Evolutionary conservation across 2,797 vertebrate genomes (phyloP).

Genomic region (Streptopelia turtur): DNA sequence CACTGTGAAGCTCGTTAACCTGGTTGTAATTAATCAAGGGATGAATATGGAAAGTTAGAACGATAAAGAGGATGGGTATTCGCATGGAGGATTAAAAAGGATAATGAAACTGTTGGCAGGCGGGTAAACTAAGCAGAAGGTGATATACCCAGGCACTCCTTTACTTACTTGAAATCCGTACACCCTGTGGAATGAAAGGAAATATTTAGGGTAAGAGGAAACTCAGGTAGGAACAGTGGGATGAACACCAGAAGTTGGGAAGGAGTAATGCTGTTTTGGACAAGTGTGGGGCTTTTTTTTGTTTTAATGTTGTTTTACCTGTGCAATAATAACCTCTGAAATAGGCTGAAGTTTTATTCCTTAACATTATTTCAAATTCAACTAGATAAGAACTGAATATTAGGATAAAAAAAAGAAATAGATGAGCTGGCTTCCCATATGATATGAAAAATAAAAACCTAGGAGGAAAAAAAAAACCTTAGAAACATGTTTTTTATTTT

Average conservation of each 20-base stretch:
- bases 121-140: not conserved
- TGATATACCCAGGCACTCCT: not conserved
- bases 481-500: accelerated
- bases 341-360: not conserved
- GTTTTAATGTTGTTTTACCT: not conserved
- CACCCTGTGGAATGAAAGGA: not conserved
- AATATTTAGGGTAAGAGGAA: not conserved
- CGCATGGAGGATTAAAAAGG: not conserved
- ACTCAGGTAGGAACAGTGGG: not conserved
- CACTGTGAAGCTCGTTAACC: not conserved
- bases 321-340: not conserved
- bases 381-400: not conserved
- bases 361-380: not conserved
- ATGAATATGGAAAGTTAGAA: not conserved
- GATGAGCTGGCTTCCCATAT: not conserved
- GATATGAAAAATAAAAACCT: not conserved
- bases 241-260: not conserved
- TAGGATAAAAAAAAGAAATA: not conserved
- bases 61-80: not conserved
- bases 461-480: not conserved
- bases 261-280: not conserved
- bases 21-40: not conserved
- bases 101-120: not conserved
- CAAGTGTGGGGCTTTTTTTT: not conserved
- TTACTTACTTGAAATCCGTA: not conserved